These are phyloP conservation scores for Neomicropteryx cornuta DNA, from an alignment of 1,140 invertebrate species.

Conservation along the genomic window DNA sequence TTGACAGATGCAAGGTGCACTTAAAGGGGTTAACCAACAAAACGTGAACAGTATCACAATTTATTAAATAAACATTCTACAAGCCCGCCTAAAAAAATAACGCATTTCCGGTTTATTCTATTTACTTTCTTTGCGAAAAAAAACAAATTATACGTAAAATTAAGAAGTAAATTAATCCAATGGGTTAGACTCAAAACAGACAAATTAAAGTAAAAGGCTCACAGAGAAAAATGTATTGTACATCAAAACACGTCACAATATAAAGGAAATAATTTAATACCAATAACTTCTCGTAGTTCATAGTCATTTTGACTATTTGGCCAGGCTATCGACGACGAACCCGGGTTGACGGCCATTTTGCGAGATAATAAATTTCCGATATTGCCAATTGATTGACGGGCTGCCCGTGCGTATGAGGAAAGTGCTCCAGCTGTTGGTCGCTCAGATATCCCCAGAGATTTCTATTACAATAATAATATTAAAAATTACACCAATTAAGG, in stretches of 20 bases:
- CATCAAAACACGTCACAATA: not conserved
- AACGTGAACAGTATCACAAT: no score
- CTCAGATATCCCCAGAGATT: conserved; percentile 24
- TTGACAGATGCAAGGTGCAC: no score
- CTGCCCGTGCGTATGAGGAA: conserved; percentile 30
- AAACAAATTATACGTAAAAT: no score
- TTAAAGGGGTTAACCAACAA: no score
- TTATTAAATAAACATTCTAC: no score
- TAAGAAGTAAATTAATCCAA: no score
- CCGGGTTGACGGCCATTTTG: conserved; percentile 59
- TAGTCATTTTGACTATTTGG: conserved; percentile 90
- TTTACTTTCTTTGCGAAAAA: no score
- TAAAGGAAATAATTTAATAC: conserved; percentile 32
- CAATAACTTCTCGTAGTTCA: conserved; percentile 89
- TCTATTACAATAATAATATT: conserved; percentile 16
- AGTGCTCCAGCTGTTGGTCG: conserved; percentile 19
- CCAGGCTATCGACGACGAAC: conserved; percentile 58
- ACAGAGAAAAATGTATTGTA: not conserved
- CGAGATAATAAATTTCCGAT: conserved; percentile 49
- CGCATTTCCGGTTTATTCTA: no score
- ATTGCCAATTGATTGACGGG: conserved; percentile 36
- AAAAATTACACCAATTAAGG: no score
- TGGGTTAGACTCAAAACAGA: no score
- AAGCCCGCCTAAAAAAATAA: no score
- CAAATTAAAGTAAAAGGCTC: no score